Evolutionary conservation across 1,140 invertebrate species (phyloP).

Genomic region (Leptopilina clavipes): DNA sequence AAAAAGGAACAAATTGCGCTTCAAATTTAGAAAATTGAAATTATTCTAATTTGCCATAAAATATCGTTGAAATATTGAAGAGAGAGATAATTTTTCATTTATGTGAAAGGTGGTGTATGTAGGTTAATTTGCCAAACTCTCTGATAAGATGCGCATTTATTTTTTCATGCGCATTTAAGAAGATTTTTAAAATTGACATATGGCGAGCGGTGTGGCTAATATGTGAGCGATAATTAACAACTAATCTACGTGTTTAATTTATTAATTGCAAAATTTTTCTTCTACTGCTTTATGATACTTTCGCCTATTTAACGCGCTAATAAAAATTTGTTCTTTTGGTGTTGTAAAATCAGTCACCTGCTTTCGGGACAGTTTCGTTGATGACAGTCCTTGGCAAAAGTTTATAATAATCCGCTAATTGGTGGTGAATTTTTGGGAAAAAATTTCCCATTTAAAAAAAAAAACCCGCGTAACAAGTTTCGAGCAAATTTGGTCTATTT

Average conservation of each 20-base stretch:
- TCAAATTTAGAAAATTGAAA: neutral
- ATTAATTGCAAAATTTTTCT: neutral
- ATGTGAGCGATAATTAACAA: neutral
- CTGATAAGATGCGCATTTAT: neutral
- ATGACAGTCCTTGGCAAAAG: no score
- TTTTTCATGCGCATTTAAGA: neutral
- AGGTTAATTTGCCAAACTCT: slow-evolving; percentile 15
- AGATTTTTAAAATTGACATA: neutral
- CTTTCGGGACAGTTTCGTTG: no score
- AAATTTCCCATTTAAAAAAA: no score
- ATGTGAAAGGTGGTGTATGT: neutral
- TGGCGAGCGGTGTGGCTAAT: neutral
- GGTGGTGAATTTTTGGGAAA: no score
- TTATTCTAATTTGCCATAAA: neutral
- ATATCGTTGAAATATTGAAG: neutral
- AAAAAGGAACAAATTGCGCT: neutral
- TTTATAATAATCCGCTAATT: no score
- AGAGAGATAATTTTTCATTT: neutral
- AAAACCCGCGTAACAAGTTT: no score
- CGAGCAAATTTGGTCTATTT: no score
- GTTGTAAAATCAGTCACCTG: no score
- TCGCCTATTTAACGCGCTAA: neutral
- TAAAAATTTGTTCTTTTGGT: neutral
- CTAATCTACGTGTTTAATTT: neutral
- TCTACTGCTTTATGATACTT: neutral